Conservation (phyloP, 2,888 invertebrate genomes). For the Galeopsomyia nigrocyanea region DNA sequence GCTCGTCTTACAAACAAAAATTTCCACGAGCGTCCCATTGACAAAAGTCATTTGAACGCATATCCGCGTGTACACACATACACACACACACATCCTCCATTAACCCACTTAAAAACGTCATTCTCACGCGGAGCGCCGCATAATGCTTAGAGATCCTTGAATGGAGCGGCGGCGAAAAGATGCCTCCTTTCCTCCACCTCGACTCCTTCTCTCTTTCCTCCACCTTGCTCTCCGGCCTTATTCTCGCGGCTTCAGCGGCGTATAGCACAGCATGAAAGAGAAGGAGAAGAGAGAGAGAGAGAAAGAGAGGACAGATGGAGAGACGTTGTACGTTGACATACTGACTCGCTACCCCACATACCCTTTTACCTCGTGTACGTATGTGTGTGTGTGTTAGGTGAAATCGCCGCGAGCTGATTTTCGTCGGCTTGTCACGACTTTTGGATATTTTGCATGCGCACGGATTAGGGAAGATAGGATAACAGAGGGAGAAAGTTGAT, state of each 20-base stretch:
- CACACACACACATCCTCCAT: slow-evolving; percentile 37
- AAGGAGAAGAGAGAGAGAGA: slow-evolving; percentile 52
- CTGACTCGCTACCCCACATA: slow-evolving; percentile 70
- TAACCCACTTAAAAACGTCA: slow-evolving; percentile 45
- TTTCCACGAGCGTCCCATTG: too few relatives aligned
- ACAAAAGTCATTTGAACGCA: too few relatives aligned
- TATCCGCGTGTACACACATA: background rate
- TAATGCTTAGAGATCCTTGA: slow-evolving; percentile 33
- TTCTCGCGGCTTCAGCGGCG: slow-evolving; percentile 53
- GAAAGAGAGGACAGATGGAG: slow-evolving; percentile 54
- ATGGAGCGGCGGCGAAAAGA: slow-evolving; percentile 25
- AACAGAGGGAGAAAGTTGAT: too few relatives aligned
- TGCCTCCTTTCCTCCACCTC: slow-evolving; percentile 15
- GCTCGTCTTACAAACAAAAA: too few relatives aligned
- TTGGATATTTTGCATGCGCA: too few relatives aligned
- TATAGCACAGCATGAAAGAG: slow-evolving; percentile 31
- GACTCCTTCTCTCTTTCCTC: slow-evolving; percentile 10
- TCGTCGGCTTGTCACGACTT: background rate
- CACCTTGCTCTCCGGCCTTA: slow-evolving; percentile 61
- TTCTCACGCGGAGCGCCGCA: slow-evolving; percentile 32
- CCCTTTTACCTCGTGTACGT: slow-evolving; percentile 62
- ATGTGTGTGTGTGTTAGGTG: slow-evolving; percentile 15
- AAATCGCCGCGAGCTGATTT: slow-evolving; percentile 19
- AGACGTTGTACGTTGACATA: slow-evolving; percentile 64
- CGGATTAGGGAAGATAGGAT: too few relatives aligned